phyloP scores from a whole-genome alignment of 35 echinoderm and acorn worm species.

The Heliocidaris erythrogramma region DNA sequence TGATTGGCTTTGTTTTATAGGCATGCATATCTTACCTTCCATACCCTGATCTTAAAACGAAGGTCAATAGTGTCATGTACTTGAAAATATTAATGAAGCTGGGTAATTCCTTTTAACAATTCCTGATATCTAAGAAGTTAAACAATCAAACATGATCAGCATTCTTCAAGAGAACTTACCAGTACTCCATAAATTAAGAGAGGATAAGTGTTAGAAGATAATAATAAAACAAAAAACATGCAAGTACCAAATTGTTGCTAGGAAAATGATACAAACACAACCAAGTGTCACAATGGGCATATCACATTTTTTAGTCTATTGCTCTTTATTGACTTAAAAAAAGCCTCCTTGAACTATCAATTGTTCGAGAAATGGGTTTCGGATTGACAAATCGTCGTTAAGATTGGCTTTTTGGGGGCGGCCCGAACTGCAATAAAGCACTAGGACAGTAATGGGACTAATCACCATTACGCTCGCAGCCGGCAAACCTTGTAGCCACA shows the following conservation, averaged over 20 bases:
- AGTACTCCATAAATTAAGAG: not conserved
- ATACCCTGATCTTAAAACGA: not conserved
- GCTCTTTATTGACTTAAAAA: not conserved
- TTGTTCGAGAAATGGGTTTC: not conserved
- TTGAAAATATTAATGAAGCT: not conserved
- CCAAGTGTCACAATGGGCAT: not conserved
- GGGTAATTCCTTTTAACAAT: not conserved
- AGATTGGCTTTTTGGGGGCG: not conserved
- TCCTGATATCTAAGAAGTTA: conserved; percentile 11
- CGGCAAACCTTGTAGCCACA: not conserved
- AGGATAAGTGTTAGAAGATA: not conserved
- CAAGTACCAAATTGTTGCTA: not conserved
- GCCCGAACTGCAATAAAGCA: not conserved
- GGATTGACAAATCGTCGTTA: not conserved
- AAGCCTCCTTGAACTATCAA: not conserved
- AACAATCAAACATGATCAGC: not conserved
- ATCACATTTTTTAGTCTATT: not conserved
- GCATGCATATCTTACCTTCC: not conserved
- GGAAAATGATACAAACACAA: not conserved
- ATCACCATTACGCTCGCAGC: not conserved
- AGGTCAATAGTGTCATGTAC: not conserved
- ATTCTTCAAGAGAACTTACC: not conserved
- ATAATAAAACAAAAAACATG: not conserved
- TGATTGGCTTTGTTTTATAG: no score
- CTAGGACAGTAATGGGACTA: not conserved